Evolutionary conservation across 2,888 invertebrate genomes (phyloP).

Genomic region (Protula sp.): DNA sequence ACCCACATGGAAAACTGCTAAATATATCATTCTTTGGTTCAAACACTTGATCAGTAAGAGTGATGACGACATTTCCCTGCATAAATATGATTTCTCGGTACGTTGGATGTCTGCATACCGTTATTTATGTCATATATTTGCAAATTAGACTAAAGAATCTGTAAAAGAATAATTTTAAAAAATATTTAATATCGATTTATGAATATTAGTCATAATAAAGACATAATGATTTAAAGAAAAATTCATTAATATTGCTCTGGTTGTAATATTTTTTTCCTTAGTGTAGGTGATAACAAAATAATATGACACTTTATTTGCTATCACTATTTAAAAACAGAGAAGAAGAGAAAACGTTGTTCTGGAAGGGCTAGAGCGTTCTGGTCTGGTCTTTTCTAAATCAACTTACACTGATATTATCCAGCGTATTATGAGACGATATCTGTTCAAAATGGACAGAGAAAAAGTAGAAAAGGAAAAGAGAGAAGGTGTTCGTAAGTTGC

Average conservation of each 20-base stretch:
- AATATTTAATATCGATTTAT: no score
- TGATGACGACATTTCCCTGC: neutral
- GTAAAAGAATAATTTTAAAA: no score
- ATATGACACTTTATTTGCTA: neutral
- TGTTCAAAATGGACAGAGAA: slow-evolving; percentile 13
- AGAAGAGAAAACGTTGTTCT: slow-evolving; percentile 6
- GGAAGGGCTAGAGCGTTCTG: slow-evolving; percentile 3
- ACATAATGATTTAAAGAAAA: no score
- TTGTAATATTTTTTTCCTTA: no score
- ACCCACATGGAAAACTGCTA: slow-evolving; percentile 8
- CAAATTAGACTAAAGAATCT: neutral
- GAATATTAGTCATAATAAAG: no score
- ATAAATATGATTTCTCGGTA: neutral
- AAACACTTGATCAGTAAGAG: neutral
- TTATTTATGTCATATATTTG: no score
- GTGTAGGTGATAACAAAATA: no score
- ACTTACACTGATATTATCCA: slow-evolving; percentile 15
- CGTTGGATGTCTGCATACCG: neutral
- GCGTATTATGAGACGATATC: slow-evolving; percentile 10
- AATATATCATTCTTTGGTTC: neutral
- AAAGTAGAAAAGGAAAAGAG: slow-evolving; percentile 19
- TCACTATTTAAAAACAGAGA: neutral
- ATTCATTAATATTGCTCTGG: no score
- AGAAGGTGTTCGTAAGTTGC: slow-evolving; percentile 6
- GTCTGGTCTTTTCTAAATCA: slow-evolving; percentile 2